Evolutionary conservation across 2,888 invertebrate species (phyloP).

Genomic region (Branchipolynoe longqiensis): DNA sequence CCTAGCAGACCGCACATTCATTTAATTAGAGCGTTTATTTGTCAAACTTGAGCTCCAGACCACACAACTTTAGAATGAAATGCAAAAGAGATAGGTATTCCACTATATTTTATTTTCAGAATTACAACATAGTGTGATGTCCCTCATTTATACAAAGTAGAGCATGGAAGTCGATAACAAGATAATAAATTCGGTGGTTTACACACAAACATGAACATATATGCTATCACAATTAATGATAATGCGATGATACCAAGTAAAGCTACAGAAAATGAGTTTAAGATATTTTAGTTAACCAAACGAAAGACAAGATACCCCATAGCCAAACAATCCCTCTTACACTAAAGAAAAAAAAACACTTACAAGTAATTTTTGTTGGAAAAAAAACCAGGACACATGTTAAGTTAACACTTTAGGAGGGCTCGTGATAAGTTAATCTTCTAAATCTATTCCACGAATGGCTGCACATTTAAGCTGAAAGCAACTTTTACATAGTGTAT

Average conservation of each 20-base stretch:
- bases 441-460: too few relatives aligned
- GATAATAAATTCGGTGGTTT: neutral
- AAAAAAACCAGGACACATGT: too few relatives aligned
- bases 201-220: neutral
- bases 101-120: constrained; percentile 1
- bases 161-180: neutral
- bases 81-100: neutral
- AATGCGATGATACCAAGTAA: neutral
- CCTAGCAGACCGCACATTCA: too few relatives aligned
- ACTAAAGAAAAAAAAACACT: too few relatives aligned
- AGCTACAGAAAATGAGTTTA: neutral
- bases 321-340: neutral
- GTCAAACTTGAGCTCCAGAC: too few relatives aligned
- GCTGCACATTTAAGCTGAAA: too few relatives aligned
- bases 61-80: too few relatives aligned
- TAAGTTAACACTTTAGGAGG: too few relatives aligned
- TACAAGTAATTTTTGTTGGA: too few relatives aligned
- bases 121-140: neutral
- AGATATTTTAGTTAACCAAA: neutral
- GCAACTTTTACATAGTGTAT: too few relatives aligned
- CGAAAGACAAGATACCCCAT: neutral
- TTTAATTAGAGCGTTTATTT: too few relatives aligned
- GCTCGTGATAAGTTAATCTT: too few relatives aligned
- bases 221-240: neutral
- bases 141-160: neutral